Evolutionary conservation across 64 coral and sea anemone species (phyloP), one percentile per base, ranked within the genome.

Genomic region (Cladopsammia gracilis): DNA sequence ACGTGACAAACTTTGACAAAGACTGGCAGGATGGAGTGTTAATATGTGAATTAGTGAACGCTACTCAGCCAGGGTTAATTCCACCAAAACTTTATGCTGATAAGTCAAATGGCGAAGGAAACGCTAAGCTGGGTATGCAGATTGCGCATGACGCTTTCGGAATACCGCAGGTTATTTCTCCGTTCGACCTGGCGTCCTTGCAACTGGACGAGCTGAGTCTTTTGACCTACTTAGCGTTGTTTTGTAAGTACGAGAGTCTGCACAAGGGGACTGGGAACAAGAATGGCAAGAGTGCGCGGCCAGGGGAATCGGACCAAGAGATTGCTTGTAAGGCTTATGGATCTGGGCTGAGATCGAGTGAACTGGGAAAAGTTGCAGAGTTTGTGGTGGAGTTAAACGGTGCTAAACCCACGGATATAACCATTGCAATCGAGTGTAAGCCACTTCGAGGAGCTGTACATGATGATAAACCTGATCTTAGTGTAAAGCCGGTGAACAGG

Each of bases 341-440:
- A 2, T 82, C 96, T 2, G 96, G 96, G 1, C 59, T 98, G 58
- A 94, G 94, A 62, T 87, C 83, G 1, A 93, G 96, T 19, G 96
- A 98, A 18, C 83, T 98, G 11, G 96, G 96, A 10, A 98, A 98
- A 53, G 88, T 98, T 25, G 96, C 96, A 1, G 96, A 98, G 84
- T 98, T 98, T 44, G 73, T 94, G 26, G 92, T 98, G 5, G 92
- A 99, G 71, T 62, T 99, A 12, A 93, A 99, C 26, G 94, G 95
- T 47, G 98, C 95, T 3, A 99, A 96, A 83, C 85, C 98, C 12
- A 96, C 92, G 3, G 98, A 99, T 15, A 94, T 99, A 48, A 99
- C 98, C 5, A 96, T 99, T 45, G 95, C 98, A 58, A 94, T 99
- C n/a, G 98, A 99, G 85, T 99, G 92, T 46, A 99, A 99, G 62